Evolutionary conservation across 2,888 invertebrate species (phyloP), one percentile per base, ranked within the genome.

Genomic region (Chrysolina americana): DNA sequence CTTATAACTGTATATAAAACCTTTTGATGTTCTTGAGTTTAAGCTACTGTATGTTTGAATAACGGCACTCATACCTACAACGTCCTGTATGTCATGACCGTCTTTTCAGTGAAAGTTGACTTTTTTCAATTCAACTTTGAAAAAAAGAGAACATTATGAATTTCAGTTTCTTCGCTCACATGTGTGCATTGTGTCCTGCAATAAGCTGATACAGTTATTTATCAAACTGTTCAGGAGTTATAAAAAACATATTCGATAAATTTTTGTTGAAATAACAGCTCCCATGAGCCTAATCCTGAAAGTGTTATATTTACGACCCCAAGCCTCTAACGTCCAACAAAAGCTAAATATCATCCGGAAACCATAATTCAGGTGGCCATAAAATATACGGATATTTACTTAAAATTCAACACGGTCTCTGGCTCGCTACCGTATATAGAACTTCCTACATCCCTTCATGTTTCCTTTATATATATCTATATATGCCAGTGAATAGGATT

Each of bases 291-390:
- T 81, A 81, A 81, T 81, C 80, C 80, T 47, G 70, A 80, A 81
- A 81, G 79, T 80, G 76, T 75, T 62, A 80, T 79, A 81, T 81
- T 81, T 81, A 80, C 78, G 80, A 75, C 71, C 68, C 69, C 72
- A 66, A 66, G 73, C 78, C 71, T 71, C 71, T 44, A 64, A 48
- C 68, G 73, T 63, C 68, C 76, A 76, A 77, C 76, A 77, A 76
- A 81, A 74, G 78, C 74, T 74, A 71, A 79, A 78, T 80, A 76
- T 78, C 77, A 75, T 78, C 79, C 80, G 81, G 81, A 81, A 81
- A 76, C 79, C 79, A 81, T 81, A 81, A 80, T 80, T 81, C 80
- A 81, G 76, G 74, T 76, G 77, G 65, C 70, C 69, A 64, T 75
- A 77, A 75, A 78, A 75, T 73, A 69, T 73, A 78, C 65, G 73